Evolutionary conservation across 2,888 invertebrate species (phyloP).

Genomic region (Clunio marinus): DNA sequence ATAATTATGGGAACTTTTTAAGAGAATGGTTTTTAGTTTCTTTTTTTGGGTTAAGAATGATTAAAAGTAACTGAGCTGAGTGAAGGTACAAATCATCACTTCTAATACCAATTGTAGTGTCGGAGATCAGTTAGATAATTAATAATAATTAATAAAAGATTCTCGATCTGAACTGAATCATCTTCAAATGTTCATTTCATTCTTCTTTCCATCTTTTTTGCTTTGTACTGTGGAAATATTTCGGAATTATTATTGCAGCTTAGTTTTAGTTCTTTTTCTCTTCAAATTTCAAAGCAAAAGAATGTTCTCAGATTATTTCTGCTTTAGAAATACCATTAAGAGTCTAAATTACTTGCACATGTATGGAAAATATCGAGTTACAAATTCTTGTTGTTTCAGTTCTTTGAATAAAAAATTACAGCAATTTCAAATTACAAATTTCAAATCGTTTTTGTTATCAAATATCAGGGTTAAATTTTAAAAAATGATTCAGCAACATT

Average conservation of each 20-base stretch:
- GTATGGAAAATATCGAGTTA: conserved; percentile 15
- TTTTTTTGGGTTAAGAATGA: no score
- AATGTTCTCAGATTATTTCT: no score
- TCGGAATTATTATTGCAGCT: no score
- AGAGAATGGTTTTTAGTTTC: neutral
- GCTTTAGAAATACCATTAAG: neutral
- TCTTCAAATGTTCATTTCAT: no score
- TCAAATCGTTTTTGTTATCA: conserved; percentile 1
- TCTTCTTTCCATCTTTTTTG: no score
- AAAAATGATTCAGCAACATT: neutral
- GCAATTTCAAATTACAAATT: conserved; percentile 1
- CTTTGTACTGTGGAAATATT: no score
- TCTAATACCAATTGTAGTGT: neutral
- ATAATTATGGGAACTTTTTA: conserved; percentile 37
- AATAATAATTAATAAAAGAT: conserved; percentile 37
- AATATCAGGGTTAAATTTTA: neutral
- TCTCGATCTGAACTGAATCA: neutral
- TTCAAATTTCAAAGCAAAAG: no score
- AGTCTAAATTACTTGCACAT: conserved; percentile 24
- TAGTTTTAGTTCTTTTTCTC: no score
- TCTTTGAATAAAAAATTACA: neutral
- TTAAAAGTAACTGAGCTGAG: no score
- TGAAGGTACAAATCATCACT: neutral
- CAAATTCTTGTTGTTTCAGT: neutral
- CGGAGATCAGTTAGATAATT: conserved; percentile 19